Percentiles rank a stretch among this genome's conserved stretches.
phyloP scores from a whole-genome alignment of 23 tunicate genomes.

The Botrylloides violaceus region DNA sequence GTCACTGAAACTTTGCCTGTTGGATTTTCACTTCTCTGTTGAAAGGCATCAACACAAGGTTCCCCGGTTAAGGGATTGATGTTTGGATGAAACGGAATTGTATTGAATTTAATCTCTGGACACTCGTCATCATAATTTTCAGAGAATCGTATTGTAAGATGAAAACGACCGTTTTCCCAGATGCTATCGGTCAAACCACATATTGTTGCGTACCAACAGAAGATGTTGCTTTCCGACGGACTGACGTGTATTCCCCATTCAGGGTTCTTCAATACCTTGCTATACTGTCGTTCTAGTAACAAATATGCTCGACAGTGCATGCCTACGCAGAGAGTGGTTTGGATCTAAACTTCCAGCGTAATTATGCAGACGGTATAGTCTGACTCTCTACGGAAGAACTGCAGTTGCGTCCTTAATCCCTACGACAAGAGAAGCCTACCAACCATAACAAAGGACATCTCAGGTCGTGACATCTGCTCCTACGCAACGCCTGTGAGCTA shows the following conservation, averaged over 20 bases:
- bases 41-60: constrained; percentile 10
- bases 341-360: neutral
- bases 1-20: neutral
- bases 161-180: constrained; percentile 69
- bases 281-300: constrained; percentile 40
- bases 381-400: too few relatives aligned
- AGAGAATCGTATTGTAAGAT: constrained; percentile 45
- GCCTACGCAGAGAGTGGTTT: constrained; percentile 15
- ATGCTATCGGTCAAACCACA: constrained; percentile 47
- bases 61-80: constrained; percentile 22
- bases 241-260: constrained; percentile 54
- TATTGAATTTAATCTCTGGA: constrained; percentile 56
- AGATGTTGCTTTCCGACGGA: constrained; percentile 34
- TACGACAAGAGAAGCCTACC: too few relatives aligned
- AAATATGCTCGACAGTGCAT: constrained; percentile 81
- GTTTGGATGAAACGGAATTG: constrained; percentile 90
- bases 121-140: constrained; percentile 74
- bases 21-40: neutral
- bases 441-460: too few relatives aligned
- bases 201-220: constrained; percentile 44
- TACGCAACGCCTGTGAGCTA: too few relatives aligned
- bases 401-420: too few relatives aligned
- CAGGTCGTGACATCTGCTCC: too few relatives aligned
- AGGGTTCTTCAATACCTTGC: constrained; percentile 29
- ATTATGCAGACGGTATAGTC: neutral